Evolutionary conservation across 2,797 vertebrate species (phyloP), one percentile per base, ranked within the genome.

Genomic region (Rhynchonycteris naso): DNA sequence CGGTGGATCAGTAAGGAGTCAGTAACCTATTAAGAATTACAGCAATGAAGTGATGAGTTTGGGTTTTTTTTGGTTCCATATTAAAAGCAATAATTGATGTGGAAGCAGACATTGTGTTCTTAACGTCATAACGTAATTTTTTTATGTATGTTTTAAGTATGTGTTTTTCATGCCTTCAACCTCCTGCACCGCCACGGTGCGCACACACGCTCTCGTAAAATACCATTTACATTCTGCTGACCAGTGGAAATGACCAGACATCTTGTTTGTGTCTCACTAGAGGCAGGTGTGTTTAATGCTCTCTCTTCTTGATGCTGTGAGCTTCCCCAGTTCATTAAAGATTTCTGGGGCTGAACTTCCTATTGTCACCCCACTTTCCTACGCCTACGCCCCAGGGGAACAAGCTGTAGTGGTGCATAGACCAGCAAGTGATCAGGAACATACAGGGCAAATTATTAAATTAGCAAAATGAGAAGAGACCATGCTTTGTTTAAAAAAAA

Each of bases 1-100:
- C 74, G 94, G 98, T 97, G 97, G 98, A 94, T 97, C 43, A 2
- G 96, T 97, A 97, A 97, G 97, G 97, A 97, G 98, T 98, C 97
- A 94, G 97, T 97, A 98, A 97, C 96, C 93, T 95, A 93, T 98
- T 97, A 97, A 97, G 96, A 97, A 90, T 89, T 97, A 96, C 38
- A 95, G 96, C 97, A 97, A 87, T 90, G 89, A 87, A 96, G 59
- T 68, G 38, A 97, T 97, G 93, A 96, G 63, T 95, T 61, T 38
- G 76, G 30, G 52, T 56, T 75, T 65, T 80, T 28, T 69, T 54
- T n/a, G 2, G 68, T 93, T 72, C 84, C 83, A 19, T 95, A 95
- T 97, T 97, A 96, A 97, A 96, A 97, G 88, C 96, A 94, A 21
- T 96, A 89, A 0, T 91, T 92, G 94, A 59, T 80, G 43, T 89